Percentiles rank a stretch among this genome's conserved stretches.
These are phyloP conservation scores for Engystomops pustulosus DNA, from an alignment of 2,113 vertebrate species.

Conservation along the genomic window DNA sequence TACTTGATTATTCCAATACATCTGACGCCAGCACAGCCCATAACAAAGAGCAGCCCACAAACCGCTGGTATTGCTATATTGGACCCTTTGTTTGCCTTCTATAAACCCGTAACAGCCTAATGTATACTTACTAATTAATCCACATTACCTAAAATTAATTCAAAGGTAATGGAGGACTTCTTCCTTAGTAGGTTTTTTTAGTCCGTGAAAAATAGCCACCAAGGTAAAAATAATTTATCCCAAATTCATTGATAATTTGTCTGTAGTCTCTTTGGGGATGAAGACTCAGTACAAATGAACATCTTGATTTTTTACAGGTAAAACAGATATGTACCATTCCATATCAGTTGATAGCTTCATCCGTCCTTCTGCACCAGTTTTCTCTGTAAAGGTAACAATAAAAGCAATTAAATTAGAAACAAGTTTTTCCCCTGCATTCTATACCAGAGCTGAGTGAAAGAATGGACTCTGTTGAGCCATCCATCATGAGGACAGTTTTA, in stretches of 20 bases:
- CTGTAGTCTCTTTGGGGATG: neutral
- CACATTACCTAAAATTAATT: no score
- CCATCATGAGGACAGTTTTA: constrained; percentile 54
- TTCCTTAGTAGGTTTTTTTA: no score
- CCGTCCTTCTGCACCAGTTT: neutral
- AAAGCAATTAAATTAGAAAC: constrained; percentile 15
- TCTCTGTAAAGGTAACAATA: constrained; percentile 13
- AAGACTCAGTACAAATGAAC: neutral
- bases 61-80: no score
- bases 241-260: neutral
- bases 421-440: constrained; percentile 2
- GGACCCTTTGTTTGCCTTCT: no score
- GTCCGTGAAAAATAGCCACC: neutral
- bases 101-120: no score
- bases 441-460: neutral
- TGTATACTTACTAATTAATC: no score
- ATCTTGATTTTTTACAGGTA: constrained; percentile 10
- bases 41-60: no score
- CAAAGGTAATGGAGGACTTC: no score
- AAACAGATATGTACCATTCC: neutral
- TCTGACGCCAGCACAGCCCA: no score
- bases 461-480: neutral
- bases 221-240: no score
- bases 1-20: no score
- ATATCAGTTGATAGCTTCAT: neutral